Evolutionary conservation across 2,888 invertebrate genomes (phyloP).

Genomic region (Campopleginae sp.): DNA sequence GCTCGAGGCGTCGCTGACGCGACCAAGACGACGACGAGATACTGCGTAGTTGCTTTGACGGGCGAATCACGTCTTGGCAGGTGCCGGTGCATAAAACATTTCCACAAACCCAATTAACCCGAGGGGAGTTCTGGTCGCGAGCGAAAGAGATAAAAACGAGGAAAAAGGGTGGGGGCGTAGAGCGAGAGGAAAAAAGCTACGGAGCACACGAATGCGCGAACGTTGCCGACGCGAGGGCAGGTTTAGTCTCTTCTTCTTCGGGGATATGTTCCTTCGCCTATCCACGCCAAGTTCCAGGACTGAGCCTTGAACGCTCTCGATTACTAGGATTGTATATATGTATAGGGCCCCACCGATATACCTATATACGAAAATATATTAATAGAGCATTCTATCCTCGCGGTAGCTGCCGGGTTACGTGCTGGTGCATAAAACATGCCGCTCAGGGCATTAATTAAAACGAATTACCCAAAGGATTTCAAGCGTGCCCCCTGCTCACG

Average conservation of each 20-base stretch:
- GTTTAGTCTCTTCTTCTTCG: conserved; percentile 34
- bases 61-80: conserved; percentile 66
- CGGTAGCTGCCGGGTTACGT: conserved; percentile 65
- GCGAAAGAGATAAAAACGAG: not conserved
- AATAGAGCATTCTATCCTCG: conserved; percentile 18
- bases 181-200: conserved; percentile 23
- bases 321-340: conserved; percentile 41
- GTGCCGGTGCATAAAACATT: conserved; percentile 68
- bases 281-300: conserved; percentile 49
- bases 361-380: not conserved
- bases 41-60: conserved; percentile 63
- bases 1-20: not conserved
- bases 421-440: conserved; percentile 71
- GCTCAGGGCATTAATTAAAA: conserved; percentile 72
- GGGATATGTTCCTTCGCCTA: conserved; percentile 51
- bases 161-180: not conserved
- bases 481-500: conserved; percentile 52
- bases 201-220: conserved; percentile 22
- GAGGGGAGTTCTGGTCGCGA: conserved; percentile 11
- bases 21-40: conserved; percentile 22
- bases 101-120: conserved; percentile 68
- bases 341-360: not conserved
- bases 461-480: conserved; percentile 72
- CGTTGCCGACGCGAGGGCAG: conserved; percentile 16
- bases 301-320: conserved; percentile 57